Evolutionary conservation across 2,888 invertebrate genomes (phyloP).

Genomic region (Drosophila parthenogenetica): DNA sequence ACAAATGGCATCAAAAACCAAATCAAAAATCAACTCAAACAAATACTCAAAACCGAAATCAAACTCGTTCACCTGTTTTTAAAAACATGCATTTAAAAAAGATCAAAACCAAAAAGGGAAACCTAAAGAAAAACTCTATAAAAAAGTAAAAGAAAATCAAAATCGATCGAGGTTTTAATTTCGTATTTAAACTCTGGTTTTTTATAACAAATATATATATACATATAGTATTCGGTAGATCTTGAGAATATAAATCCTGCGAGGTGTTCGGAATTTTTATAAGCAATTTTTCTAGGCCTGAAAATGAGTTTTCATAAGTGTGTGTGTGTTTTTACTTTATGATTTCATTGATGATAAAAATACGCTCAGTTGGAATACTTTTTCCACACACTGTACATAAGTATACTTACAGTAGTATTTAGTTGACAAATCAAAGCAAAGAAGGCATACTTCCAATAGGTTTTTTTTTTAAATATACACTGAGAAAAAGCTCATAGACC

Average conservation of each 20-base stretch:
- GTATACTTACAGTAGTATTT: constrained; percentile 40
- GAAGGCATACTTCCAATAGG: constrained; percentile 56
- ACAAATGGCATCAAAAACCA: constrained; percentile 35
- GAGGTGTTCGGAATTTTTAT: constrained; percentile 68
- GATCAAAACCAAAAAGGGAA: constrained; percentile 6
- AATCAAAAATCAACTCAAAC: constrained; percentile 47
- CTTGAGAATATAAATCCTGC: constrained; percentile 11
- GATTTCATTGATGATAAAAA: constrained; percentile 34
- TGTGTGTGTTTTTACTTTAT: constrained; percentile 21
- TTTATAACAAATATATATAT: constrained; percentile 15
- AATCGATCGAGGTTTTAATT: constrained; percentile 56
- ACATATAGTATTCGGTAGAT: constrained; percentile 21
- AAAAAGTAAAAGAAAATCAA: background rate
- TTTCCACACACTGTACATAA: constrained; percentile 66
- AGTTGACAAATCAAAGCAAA: constrained; percentile 28
- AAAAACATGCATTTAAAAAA: constrained; percentile 72
- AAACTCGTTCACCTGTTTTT: constrained; percentile 80
- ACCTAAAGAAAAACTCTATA: background rate
- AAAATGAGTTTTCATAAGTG: constrained; percentile 52
- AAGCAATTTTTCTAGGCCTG: constrained; percentile 79
- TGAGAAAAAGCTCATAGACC: constrained; percentile 70
- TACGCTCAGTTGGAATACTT: constrained; percentile 40
- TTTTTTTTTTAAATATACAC: constrained; percentile 38
- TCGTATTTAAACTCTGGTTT: constrained; percentile 62
- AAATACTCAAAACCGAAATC: constrained; percentile 62